A percentile compares a stretch with the other conserved stretches of the same genome.
These are phyloP conservation scores for Danio choprae DNA, from an alignment of 2,797 vertebrate species.

Conservation along the genomic window DNA sequence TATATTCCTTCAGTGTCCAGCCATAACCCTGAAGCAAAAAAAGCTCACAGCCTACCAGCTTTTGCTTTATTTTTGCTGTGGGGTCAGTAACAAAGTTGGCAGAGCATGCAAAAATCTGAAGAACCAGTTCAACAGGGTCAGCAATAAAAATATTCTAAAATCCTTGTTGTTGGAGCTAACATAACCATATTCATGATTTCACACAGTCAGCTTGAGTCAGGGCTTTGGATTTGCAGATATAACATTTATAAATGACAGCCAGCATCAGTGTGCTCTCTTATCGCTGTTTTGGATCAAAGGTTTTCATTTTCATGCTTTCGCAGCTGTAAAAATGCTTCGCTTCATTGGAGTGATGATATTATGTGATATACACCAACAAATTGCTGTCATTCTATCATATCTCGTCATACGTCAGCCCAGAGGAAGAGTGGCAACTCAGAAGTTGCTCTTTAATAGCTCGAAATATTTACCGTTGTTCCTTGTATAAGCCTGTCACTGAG, in stretches of 20 bases:
- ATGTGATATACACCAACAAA: conserved; percentile 1
- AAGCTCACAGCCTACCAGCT: no score
- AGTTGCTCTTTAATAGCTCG: background rate
- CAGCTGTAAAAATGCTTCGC: background rate
- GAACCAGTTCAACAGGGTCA: background rate
- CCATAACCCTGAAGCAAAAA: no score
- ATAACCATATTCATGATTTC: background rate
- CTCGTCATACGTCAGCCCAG: background rate
- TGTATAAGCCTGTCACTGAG: background rate
- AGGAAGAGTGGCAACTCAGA: background rate
- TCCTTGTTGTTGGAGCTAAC: background rate
- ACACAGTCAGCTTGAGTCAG: background rate
- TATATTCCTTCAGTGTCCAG: no score
- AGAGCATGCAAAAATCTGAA: background rate
- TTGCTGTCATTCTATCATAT: conserved; percentile 13
- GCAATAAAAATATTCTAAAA: background rate
- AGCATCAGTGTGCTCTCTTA: background rate
- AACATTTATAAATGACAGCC: conserved; percentile 1
- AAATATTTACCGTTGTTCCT: background rate
- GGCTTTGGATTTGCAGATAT: no score
- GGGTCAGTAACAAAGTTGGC: background rate
- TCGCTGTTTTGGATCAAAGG: conserved; percentile 6
- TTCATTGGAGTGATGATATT: conserved; percentile 1
- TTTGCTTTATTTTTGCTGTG: background rate
- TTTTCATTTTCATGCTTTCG: conserved; percentile 10